Conservation (phyloP, 2,888 invertebrate genomes). For the Caenorhabditis angaria region DNA sequence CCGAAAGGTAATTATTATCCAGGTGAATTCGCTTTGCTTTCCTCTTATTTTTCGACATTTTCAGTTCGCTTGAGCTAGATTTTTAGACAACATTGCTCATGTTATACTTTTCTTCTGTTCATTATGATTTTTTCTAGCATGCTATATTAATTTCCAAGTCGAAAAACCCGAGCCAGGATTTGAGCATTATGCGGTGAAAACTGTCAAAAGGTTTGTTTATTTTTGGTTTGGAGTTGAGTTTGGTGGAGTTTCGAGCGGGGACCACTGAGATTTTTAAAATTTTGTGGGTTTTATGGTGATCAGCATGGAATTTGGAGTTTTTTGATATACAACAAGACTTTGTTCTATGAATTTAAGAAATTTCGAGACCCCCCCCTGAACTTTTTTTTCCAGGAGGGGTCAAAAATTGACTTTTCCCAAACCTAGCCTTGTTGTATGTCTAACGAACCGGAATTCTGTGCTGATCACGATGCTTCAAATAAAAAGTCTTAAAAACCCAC, state of each 20-base stretch:
- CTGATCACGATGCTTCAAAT: no score
- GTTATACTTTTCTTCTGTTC: slow-evolving; percentile 9
- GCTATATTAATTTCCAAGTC: slow-evolving; percentile 70
- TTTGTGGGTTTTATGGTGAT: no score
- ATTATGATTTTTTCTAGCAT: slow-evolving; percentile 57
- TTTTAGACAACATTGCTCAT: slow-evolving; percentile 10
- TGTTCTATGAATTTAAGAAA: no score
- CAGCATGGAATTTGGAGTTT: no score
- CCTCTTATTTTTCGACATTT: slow-evolving; percentile 18
- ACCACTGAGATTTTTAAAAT: no score
- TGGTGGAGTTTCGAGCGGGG: no score
- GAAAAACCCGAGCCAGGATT: slow-evolving; percentile 41
- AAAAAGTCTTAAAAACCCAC: no score
- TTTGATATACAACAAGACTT: no score
- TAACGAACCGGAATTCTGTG: no score
- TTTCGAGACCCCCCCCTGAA: no score
- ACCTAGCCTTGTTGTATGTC: no score
- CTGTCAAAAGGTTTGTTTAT: slow-evolving; percentile 50
- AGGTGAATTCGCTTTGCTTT: slow-evolving; percentile 46
- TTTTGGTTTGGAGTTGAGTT: slow-evolving; percentile 6
- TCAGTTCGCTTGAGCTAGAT: slow-evolving; percentile 23
- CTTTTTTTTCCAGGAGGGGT: neutral
- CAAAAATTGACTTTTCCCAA: no score
- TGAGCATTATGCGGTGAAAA: slow-evolving; percentile 47
- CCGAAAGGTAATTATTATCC: slow-evolving; percentile 44